These are phyloP conservation scores for Echeneis naucrates DNA, from an alignment of 2,797 vertebrate species.

Conservation along the genomic window DNA sequence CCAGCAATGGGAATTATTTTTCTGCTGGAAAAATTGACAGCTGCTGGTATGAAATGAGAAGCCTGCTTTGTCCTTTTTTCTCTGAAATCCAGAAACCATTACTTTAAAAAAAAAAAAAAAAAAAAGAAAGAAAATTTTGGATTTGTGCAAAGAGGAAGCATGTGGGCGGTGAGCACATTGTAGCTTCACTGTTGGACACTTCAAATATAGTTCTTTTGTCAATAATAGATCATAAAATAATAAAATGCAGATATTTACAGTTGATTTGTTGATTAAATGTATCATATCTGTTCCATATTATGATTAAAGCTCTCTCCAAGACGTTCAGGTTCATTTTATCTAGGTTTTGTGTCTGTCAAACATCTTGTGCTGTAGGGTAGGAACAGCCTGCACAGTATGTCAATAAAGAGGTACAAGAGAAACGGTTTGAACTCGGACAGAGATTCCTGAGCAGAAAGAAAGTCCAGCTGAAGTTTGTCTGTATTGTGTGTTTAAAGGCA, in stretches of 20 bases:
- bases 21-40: too few relatives aligned
- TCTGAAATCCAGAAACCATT: too few relatives aligned
- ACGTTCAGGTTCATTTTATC: slow-evolving; percentile 25
- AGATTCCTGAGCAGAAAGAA: background rate
- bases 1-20: too few relatives aligned
- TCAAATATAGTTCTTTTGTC: too few relatives aligned
- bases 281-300: background rate
- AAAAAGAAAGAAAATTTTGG: too few relatives aligned
- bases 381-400: slow-evolving; percentile 13
- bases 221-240: too few relatives aligned
- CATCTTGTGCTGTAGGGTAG: slow-evolving; percentile 22
- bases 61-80: too few relatives aligned
- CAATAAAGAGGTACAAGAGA: slow-evolving; percentile 21
- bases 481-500: background rate
- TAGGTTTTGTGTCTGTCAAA: slow-evolving; percentile 16
- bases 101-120: too few relatives aligned
- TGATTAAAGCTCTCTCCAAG: slow-evolving; percentile 11
- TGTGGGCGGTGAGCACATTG: background rate
- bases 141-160: background rate
- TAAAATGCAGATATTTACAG: background rate
- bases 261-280: slow-evolving; percentile 33
- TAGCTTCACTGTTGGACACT: background rate
- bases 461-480: background rate
- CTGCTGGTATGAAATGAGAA: too few relatives aligned
- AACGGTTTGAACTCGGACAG: slow-evolving; percentile 10